Conservation (phyloP, 2,888 invertebrate genomes). For the Nesidiocoris tenuis region DNA sequence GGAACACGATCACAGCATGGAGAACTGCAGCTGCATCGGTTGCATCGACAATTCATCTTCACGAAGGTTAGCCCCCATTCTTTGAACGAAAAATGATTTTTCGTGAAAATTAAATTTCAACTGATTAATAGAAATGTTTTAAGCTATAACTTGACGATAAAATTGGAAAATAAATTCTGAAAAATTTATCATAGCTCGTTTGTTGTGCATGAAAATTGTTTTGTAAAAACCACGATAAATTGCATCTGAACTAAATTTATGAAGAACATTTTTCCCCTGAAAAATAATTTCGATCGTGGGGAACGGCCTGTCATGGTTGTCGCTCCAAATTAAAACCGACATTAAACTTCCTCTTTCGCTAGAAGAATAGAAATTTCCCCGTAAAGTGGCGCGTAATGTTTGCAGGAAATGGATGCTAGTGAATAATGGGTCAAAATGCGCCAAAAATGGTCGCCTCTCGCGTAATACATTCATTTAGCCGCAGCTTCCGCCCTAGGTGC, state of each 20-base stretch:
- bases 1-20: constrained; percentile 60
- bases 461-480: neutral
- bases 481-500: neutral
- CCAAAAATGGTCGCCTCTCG: neutral
- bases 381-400: neutral
- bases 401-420: neutral
- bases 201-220: too few relatives aligned
- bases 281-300: too few relatives aligned
- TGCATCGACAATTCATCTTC: constrained; percentile 60
- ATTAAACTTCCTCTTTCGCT: neutral
- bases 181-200: too few relatives aligned
- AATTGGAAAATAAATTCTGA: too few relatives aligned
- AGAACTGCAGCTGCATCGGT: constrained; percentile 62
- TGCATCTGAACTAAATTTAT: too few relatives aligned
- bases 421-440: neutral
- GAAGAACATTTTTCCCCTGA: too few relatives aligned
- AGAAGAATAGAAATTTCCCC: neutral
- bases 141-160: too few relatives aligned
- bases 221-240: too few relatives aligned
- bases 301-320: too few relatives aligned
- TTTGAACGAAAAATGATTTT: too few relatives aligned
- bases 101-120: too few relatives aligned
- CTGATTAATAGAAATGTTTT: too few relatives aligned
- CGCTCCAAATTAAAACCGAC: neutral
- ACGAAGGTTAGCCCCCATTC: constrained; percentile 51